Evolutionary conservation across 2,113 vertebrate species (phyloP), one percentile per base, ranked within the genome.

Genomic region (Guaruba guarouba): DNA sequence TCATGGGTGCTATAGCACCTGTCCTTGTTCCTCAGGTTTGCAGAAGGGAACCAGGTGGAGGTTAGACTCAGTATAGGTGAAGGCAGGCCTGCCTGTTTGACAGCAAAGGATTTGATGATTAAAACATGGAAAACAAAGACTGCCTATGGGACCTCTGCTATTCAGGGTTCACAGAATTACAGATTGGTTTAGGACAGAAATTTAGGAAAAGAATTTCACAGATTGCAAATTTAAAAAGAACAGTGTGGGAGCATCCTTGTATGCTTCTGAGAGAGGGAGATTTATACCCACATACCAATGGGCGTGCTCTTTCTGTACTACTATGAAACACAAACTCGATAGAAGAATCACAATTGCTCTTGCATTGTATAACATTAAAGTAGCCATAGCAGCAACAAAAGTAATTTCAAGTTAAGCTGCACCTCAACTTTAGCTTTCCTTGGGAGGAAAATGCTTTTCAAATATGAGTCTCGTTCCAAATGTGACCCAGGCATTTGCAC

Each of bases 181-280:
- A 86, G 48, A 57, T 43, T 35, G 51, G 20, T 90, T 86, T 87
- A 57, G 44, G 64, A 55, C 71, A 70, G 51, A 92, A 86, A 86
- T 68, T 19, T 55, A 75, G 71, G n/a, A 20, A 35, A 64, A 52
- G 48, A 44, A 13, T 27, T 93, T 90, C 46, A 77, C 76, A 68
- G 82, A 87, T 74, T 75, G 66, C 71, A 82, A 73, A 68, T 86
- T 90, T 86, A 25, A 93, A 70, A 90, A 90, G 93, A 88, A 92
- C 68, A 80, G 83, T 59, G 86, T 94, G 69, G 85, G 88, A 92
- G 67, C 86, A 83, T 84, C 66, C 25, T 71, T 77, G n/a, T 13
- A 27, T 64, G 62, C n/a, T 61, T 84, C 76, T 95, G 61, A 79
- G 73, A 81, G 61, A 88, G 63, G 29, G 88, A 93, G 68, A 89